Base-by-base conservation (phyloP, 1,140 invertebrate species). In the Drosophila santomea region DNA sequence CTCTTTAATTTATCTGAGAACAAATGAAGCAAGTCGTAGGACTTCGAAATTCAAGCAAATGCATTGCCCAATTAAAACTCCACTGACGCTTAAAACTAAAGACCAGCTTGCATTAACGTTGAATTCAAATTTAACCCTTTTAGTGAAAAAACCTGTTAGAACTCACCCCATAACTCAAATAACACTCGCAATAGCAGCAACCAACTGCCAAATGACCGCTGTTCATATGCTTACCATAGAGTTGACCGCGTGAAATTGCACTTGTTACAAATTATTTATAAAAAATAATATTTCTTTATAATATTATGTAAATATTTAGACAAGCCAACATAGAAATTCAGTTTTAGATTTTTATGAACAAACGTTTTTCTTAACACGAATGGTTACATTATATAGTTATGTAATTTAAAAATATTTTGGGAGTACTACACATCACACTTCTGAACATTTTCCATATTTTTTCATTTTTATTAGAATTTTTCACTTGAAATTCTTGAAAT, bases 1-100 rank as follows among this genome's bases (percentile, higher is more conserved):
- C 64, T 64, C 58, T 59, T 85, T 85, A 85, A 85, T 86, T 85
- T 85, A 80, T 62, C 60, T 59, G 51, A 59, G 61, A 74, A 45
- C 54, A 63, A 62, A 74, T 60, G 77, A 10, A 75, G 58, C 25
- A 10, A 38, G 39, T 23, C 39, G 20, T 52, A 45, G 35, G 66
- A 41, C 35, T 39, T 32, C 28, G 25, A 71, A 36, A 71, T 58
- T 71, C 20, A 44, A n/a, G 36, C 38, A 58, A 71, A 45, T 51
- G 47, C 14, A 66, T 7, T 7, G 32, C 41, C 15, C 28, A 68
- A 68, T 54, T 68, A 68, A 71, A 58, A 25, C 44, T 4, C 20
- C 14, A 38, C 11, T 14, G 1, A 4, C 11, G 45, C 52, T 5
- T 52, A 39, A 52, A 36, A 75, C 41, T 75, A 75, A 57, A 73